Percentiles rank a stretch among this genome's conserved stretches.
Conservation (phyloP, 2,797 vertebrate species). For the Podargus strigoides region DNA sequence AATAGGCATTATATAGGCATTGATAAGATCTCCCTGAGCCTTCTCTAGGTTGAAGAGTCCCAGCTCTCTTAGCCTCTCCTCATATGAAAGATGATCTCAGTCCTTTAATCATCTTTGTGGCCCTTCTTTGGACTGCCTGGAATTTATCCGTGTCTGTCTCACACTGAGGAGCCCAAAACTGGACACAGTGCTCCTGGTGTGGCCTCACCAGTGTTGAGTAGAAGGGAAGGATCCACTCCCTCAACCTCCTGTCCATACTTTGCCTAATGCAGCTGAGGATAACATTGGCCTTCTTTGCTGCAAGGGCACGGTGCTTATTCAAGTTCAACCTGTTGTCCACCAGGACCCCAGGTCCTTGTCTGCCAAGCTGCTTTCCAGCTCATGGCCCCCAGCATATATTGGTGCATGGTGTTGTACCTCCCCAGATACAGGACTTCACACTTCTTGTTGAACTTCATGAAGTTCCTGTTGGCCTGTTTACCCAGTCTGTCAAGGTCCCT, state of each 20-base stretch:
- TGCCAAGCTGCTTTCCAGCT: not conserved
- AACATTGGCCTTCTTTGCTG: not conserved
- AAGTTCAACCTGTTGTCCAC: not conserved
- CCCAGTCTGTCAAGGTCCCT: not conserved
- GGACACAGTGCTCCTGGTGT: not conserved
- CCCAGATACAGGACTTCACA: not conserved
- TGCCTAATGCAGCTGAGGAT: rapidly evolving
- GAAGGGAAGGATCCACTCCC: not conserved
- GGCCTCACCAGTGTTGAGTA: not conserved
- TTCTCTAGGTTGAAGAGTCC: too few relatives aligned
- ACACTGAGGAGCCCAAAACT: not conserved
- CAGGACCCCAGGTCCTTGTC: not conserved
- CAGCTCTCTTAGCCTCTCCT: not conserved
- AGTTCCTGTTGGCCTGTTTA: not conserved
- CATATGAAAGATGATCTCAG: not conserved
- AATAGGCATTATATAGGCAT: too few relatives aligned
- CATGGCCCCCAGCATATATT: not conserved
- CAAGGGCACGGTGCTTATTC: not conserved
- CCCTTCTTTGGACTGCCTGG: not conserved
- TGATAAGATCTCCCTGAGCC: too few relatives aligned
- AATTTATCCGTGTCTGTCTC: not conserved
- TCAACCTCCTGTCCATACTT: rapidly evolving
- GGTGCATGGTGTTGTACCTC: not conserved
- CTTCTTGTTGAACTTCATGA: not conserved
- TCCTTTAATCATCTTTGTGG: not conserved